phyloP scores from a whole-genome alignment of 2,113 vertebrate genomes.

The Galemys pyrenaicus region DNA sequence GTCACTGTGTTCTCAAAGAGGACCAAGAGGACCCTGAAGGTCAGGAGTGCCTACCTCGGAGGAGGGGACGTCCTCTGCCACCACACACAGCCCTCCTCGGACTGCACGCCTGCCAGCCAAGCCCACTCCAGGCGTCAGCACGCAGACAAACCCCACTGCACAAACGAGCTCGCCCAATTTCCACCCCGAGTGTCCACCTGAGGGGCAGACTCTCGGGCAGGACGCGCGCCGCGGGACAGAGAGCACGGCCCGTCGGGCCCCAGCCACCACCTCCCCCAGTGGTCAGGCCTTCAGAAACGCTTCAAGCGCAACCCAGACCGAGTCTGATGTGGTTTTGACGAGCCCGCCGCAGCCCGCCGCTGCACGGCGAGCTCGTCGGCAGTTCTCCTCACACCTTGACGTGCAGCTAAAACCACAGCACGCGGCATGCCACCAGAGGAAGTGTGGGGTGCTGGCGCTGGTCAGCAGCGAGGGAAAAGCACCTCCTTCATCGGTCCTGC shows the following conservation, averaged over 20 bases:
- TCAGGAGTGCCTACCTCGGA: not conserved
- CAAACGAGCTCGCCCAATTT: not conserved
- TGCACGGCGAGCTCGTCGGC: not conserved
- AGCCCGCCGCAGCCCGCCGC: not conserved
- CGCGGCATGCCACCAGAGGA: not conserved
- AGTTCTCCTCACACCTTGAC: slow-evolving; percentile 34
- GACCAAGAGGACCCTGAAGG: not conserved
- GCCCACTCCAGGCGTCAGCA: not conserved
- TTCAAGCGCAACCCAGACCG: not conserved
- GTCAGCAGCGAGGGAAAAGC: no score
- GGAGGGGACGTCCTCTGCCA: not conserved
- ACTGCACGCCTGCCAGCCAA: not conserved
- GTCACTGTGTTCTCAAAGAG: not conserved
- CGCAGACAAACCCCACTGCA: not conserved
- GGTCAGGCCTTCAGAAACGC: not conserved
- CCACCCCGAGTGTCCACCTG: not conserved
- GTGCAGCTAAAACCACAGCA: slow-evolving; percentile 38
- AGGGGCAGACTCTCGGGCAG: not conserved
- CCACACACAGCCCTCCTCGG: not conserved
- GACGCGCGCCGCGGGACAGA: not conserved
- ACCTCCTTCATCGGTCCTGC: no score
- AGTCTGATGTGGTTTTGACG: slow-evolving; percentile 48
- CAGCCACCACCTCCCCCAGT: not conserved
- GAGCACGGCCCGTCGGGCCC: no score
- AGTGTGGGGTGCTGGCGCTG: no score